Percentiles rank a stretch among this genome's conserved stretches.
Conservation (phyloP, 2,113 vertebrate genomes). For the Connochaetes taurinus region DNA sequence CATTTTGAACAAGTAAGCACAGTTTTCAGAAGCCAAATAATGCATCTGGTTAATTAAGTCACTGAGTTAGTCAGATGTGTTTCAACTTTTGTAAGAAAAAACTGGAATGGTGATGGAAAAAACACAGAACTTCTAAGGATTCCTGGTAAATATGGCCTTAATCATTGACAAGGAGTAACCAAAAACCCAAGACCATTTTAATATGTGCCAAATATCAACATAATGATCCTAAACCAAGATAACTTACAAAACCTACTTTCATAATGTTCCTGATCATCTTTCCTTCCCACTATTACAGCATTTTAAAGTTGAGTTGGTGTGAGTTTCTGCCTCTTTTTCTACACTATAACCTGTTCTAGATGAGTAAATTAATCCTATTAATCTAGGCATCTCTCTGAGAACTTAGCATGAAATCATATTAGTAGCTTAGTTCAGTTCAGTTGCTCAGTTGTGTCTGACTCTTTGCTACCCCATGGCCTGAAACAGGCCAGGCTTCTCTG, state of each 20-base stretch:
- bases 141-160: not conserved
- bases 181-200: not conserved
- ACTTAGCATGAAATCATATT: not conserved
- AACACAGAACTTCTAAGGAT: not conserved
- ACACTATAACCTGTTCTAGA: not conserved
- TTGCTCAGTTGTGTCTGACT: not conserved
- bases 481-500: not conserved
- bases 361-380: not conserved
- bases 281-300: not conserved
- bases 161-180: not conserved
- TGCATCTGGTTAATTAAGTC: not conserved
- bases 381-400: not conserved
- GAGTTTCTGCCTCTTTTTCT: not conserved
- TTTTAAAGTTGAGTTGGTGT: not conserved
- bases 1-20: not conserved
- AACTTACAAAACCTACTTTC: not conserved
- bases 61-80: not conserved
- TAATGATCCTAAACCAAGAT: not conserved
- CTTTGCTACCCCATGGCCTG: not conserved
- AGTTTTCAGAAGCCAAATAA: not conserved
- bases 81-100: not conserved
- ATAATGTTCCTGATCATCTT: not conserved
- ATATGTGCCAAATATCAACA: fast-evolving
- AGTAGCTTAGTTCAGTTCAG: not conserved
- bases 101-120: not conserved